Evolutionary conservation across 2,888 invertebrate genomes (phyloP).

Genomic region (Sesia bembeciformis): DNA sequence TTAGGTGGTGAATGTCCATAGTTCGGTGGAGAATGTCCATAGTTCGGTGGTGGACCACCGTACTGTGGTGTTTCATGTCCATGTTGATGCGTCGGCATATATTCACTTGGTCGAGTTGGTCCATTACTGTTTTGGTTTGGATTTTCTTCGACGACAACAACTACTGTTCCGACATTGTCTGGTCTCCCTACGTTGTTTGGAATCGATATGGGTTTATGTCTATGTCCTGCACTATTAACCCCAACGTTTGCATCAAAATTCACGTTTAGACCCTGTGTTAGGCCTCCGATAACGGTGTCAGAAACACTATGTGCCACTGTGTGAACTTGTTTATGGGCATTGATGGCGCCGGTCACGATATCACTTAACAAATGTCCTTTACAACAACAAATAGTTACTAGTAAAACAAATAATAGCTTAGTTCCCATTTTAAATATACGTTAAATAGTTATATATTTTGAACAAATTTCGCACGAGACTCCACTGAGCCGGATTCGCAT

Average conservation of each 20-base stretch:
- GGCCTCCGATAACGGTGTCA: conserved; percentile 30
- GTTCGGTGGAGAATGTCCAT: neutral
- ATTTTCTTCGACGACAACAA: conserved; percentile 20
- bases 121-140: conserved; percentile 3
- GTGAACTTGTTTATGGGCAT: conserved; percentile 20
- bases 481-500: no score
- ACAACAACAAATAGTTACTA: conserved; percentile 12
- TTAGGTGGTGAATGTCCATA: neutral
- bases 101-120: conserved; percentile 2
- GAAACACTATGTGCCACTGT: conserved; percentile 30
- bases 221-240: conserved; percentile 6
- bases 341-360: conserved; percentile 19
- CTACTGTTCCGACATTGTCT: conserved; percentile 24
- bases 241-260: conserved; percentile 23
- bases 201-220: neutral
- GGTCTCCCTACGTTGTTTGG: conserved; percentile 11
- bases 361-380: conserved; percentile 19
- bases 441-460: neutral
- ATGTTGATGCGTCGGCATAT: conserved; percentile 2
- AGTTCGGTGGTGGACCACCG: neutral
- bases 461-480: neutral
- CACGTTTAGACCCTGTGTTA: conserved; percentile 22
- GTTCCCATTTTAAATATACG: conserved; percentile 11
- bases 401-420: conserved; percentile 11
- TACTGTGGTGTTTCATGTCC: neutral